Conservation (phyloP, 2,113 vertebrate species). For the Heterotis niloticus region DNA sequence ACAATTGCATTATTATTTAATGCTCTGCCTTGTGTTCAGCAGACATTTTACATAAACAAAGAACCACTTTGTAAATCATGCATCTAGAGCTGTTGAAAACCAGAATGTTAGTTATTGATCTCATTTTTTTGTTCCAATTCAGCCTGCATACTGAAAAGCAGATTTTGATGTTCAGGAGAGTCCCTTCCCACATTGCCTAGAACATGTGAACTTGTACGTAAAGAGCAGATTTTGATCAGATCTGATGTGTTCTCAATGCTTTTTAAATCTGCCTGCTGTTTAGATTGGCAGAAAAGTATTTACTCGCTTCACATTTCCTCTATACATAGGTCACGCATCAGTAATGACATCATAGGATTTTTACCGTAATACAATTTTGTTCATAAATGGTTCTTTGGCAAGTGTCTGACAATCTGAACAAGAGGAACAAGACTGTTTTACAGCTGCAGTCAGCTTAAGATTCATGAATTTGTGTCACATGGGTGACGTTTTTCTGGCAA, state of each 20-base stretch:
- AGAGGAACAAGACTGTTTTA: too few relatives aligned
- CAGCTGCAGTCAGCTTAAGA: background rate
- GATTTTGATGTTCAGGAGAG: conserved; percentile 3
- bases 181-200: background rate
- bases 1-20: conserved; percentile 26
- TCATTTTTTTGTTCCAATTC: background rate
- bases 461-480: background rate
- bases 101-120: conserved; percentile 20
- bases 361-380: too few relatives aligned
- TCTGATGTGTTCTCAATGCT: background rate
- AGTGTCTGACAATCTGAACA: too few relatives aligned
- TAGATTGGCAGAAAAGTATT: background rate
- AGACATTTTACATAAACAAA: conserved; percentile 5
- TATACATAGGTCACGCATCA: too few relatives aligned
- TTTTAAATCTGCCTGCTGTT: background rate
- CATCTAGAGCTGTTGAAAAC: conserved; percentile 9
- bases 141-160: conserved; percentile 13
- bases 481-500: too few relatives aligned
- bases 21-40: background rate
- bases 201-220: background rate
- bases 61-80: conserved; percentile 25
- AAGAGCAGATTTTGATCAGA: background rate
- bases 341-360: too few relatives aligned
- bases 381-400: too few relatives aligned
- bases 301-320: too few relatives aligned